phyloP scores from a whole-genome alignment of 2,888 invertebrate genomes.

The Formica aserva region DNA sequence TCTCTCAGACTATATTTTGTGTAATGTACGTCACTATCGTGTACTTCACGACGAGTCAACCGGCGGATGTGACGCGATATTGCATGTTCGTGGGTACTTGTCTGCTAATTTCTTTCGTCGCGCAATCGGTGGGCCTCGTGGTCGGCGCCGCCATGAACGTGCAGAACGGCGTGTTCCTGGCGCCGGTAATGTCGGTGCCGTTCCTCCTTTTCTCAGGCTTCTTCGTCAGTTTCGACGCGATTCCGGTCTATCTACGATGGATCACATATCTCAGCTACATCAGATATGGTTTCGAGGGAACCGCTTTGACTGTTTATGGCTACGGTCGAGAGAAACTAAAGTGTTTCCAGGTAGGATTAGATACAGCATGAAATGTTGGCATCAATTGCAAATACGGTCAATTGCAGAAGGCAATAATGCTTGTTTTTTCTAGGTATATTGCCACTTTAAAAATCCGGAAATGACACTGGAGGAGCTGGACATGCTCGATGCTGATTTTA shows the following conservation, averaged over 20 bases:
- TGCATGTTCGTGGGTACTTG: conserved; percentile 96
- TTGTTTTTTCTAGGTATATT: conserved; percentile 88
- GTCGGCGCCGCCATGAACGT: conserved; percentile 98
- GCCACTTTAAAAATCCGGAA: conserved; percentile 93
- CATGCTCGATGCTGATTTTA: conserved; percentile 93
- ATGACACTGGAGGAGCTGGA: conserved; percentile 95
- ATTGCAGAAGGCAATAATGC: neutral
- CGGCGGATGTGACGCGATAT: conserved; percentile 93
- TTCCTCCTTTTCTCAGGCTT: conserved; percentile 98
- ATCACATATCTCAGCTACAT: conserved; percentile 98
- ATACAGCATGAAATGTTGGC: neutral
- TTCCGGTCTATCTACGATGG: conserved; percentile 97
- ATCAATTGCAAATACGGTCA: neutral
- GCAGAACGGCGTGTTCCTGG: conserved; percentile 97
- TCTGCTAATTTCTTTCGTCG: conserved; percentile 96
- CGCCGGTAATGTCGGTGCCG: conserved; percentile 98
- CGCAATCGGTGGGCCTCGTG: conserved; percentile 97
- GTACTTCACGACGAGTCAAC: conserved; percentile 98
- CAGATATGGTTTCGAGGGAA: conserved; percentile 98
- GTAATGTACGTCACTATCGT: conserved; percentile 96
- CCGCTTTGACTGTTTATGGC: conserved; percentile 96
- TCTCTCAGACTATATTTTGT: conserved; percentile 95
- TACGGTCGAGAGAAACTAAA: conserved; percentile 93
- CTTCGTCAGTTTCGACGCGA: conserved; percentile 98
- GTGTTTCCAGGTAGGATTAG: conserved; percentile 89